Conservation (phyloP, 2,113 vertebrate genomes). For the Pedetes capensis region DNA sequence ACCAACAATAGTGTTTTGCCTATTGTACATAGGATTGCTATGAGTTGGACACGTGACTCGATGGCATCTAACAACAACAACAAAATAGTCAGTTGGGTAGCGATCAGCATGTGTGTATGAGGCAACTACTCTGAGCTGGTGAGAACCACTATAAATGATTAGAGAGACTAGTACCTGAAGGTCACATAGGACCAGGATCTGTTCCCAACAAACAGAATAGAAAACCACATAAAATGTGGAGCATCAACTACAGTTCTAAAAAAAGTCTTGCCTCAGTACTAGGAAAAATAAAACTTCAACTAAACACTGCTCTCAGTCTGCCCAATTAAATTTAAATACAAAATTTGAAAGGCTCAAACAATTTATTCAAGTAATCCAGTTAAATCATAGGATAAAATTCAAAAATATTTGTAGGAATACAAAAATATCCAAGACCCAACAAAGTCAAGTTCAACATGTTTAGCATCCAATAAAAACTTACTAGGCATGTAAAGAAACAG, state of each 20-base stretch:
- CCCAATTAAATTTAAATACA: background rate
- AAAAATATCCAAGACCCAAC: background rate
- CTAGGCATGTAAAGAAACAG: background rate
- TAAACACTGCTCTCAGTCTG: background rate
- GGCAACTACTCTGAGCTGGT: background rate
- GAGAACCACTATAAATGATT: background rate
- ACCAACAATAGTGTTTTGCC: too few species aligned
- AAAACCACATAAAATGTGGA: background rate
- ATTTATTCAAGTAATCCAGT: conserved; percentile 39
- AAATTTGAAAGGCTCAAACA: background rate
- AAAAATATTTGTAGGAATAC: background rate
- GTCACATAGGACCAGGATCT: background rate
- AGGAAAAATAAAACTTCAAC: background rate
- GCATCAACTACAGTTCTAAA: background rate
- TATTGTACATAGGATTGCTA: too few species aligned
- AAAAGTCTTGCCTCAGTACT: background rate
- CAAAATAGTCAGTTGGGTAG: background rate
- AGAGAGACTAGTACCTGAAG: background rate
- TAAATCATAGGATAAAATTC: background rate
- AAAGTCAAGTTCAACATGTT: conserved; percentile 22
- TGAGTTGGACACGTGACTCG: too few species aligned
- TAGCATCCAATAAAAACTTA: background rate
- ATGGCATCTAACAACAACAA: too few species aligned
- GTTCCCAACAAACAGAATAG: background rate
- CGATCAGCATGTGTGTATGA: background rate